Conservation (phyloP, 2,113 vertebrate genomes). For the Anas platyrhynchos region DNA sequence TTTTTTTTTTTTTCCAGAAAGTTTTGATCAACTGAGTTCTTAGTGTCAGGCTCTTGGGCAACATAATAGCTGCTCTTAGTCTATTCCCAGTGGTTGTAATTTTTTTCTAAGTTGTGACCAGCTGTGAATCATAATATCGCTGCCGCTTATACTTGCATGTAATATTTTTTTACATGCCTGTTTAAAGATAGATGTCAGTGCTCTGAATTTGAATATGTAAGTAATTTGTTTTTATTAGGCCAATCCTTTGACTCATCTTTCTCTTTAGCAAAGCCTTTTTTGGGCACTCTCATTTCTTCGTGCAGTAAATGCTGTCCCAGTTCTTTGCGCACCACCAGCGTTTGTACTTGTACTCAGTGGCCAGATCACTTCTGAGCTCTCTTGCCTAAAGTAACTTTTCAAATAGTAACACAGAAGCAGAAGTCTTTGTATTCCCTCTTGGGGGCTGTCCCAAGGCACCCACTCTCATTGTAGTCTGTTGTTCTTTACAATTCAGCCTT, state of each 20-base stretch:
- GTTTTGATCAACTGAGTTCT: neutral
- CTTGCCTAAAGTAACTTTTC: neutral
- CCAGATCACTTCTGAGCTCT: neutral
- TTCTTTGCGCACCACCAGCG: neutral
- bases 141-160: neutral
- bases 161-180: neutral
- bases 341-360: neutral
- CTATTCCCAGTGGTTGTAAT: neutral
- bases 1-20: neutral
- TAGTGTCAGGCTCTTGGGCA: neutral
- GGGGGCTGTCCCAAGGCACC: neutral
- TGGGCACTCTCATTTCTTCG: neutral
- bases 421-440: neutral
- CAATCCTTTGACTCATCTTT: neutral
- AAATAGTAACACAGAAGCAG: neutral
- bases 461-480: neutral
- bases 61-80: neutral
- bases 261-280: neutral
- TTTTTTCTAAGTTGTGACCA: neutral
- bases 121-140: neutral
- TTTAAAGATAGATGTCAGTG: neutral
- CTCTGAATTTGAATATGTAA: neutral
- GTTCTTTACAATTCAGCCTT: slow-evolving; percentile 1
- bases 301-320: neutral
- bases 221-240: neutral